Conservation (phyloP, 2,113 vertebrate genomes). For the Tylochromis polylepis region DNA sequence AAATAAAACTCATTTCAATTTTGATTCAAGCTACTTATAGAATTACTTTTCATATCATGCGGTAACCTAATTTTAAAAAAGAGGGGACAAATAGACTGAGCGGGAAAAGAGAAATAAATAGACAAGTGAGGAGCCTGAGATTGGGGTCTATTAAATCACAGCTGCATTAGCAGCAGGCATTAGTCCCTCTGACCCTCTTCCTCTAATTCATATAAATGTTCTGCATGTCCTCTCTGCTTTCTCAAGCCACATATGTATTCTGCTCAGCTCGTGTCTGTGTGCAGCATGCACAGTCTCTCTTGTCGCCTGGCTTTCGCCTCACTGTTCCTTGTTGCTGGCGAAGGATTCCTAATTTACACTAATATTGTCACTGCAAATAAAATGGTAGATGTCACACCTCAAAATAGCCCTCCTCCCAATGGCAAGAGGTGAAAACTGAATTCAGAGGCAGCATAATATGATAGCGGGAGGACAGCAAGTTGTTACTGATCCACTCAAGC, state of each 20-base stretch:
- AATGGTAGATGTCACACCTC: constrained; percentile 7
- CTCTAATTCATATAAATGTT: constrained; percentile 51
- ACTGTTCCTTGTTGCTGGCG: background rate
- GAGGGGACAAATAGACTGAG: background rate
- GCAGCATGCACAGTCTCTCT: background rate
- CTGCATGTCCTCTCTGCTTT: constrained; percentile 21
- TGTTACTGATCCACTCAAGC: constrained; percentile 19
- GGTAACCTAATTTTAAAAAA: background rate
- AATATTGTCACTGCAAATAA: constrained; percentile 12
- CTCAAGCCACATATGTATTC: constrained; percentile 7
- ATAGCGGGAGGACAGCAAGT: background rate
- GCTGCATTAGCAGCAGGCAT: constrained; percentile 48
- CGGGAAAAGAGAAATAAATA: background rate
- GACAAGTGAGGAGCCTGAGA: background rate
- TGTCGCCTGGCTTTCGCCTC: background rate
- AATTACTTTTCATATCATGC: background rate
- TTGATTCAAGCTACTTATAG: background rate
- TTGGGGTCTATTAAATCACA: constrained; percentile 54
- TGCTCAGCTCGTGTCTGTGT: background rate
- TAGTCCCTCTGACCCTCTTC: constrained; percentile 25
- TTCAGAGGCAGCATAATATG: background rate
- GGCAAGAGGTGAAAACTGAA: background rate
- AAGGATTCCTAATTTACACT: constrained; percentile 31
- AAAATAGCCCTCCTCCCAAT: background rate
- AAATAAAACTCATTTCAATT: background rate